These are phyloP conservation scores for Spodoptera litura DNA, from an alignment of 1,140 invertebrate genomes.

Conservation along the genomic window DNA sequence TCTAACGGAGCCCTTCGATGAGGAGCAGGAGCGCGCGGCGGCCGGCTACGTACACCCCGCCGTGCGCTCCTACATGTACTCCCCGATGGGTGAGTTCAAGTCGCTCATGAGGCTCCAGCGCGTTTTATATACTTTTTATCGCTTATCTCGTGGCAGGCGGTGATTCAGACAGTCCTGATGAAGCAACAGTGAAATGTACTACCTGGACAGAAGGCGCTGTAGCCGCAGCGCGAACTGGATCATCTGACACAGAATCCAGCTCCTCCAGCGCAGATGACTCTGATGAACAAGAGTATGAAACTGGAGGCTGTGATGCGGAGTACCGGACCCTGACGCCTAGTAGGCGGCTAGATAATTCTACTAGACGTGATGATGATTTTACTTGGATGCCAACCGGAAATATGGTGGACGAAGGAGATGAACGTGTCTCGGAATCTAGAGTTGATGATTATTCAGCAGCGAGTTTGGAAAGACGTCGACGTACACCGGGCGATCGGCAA, in stretches of 20 bases:
- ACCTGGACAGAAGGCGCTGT: slow-evolving; percentile 73
- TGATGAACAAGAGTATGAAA: slow-evolving; percentile 73
- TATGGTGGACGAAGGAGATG: slow-evolving; percentile 71
- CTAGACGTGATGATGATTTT: slow-evolving; percentile 87
- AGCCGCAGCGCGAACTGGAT: slow-evolving; percentile 66
- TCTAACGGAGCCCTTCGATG: slow-evolving; percentile 80
- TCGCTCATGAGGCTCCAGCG: slow-evolving; percentile 66
- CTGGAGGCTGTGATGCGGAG: slow-evolving; percentile 64
- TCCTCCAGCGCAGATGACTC: slow-evolving; percentile 79
- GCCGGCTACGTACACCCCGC: slow-evolving; percentile 78
- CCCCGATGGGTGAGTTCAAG: slow-evolving; percentile 81
- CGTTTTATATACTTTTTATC: slow-evolving; percentile 57
- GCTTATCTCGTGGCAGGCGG: slow-evolving; percentile 82
- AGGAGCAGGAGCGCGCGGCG: slow-evolving; percentile 77
- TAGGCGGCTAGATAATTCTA: slow-evolving; percentile 80
- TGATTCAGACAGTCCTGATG: slow-evolving; percentile 84
- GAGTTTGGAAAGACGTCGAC: slow-evolving; percentile 86
- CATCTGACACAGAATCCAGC: slow-evolving; percentile 76
- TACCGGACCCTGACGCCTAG: slow-evolving; percentile 79
- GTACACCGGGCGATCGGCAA: slow-evolving; percentile 68
- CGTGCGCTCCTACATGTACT: slow-evolving; percentile 85
- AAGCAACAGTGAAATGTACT: slow-evolving; percentile 81
- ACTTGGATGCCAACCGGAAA: slow-evolving; percentile 86
- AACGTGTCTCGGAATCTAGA: slow-evolving; percentile 67
- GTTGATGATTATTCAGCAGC: slow-evolving; percentile 76